Conservation (phyloP, 2,888 invertebrate genomes). For the Limulus polyphemus region DNA sequence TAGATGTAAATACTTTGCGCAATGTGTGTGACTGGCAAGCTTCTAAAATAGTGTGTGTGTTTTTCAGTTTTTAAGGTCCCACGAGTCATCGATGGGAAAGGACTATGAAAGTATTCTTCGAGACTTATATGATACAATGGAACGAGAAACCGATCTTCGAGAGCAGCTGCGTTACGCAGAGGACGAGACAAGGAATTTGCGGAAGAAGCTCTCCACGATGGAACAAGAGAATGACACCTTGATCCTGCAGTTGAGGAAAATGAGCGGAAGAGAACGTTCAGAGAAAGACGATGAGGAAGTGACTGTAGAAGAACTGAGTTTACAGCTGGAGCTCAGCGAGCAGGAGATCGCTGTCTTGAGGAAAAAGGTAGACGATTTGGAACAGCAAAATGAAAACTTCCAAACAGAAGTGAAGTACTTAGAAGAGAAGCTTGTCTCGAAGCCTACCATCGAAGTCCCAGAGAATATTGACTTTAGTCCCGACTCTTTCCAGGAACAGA, state of each 20-base stretch:
- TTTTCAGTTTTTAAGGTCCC: slow-evolving; percentile 2
- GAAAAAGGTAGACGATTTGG: slow-evolving; percentile 69
- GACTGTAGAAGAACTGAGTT: slow-evolving; percentile 58
- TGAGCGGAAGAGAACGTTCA: slow-evolving; percentile 69
- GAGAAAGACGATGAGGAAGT: slow-evolving; percentile 51
- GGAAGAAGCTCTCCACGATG: slow-evolving; percentile 78
- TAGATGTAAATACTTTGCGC: too few relatives aligned
- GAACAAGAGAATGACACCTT: slow-evolving; percentile 96
- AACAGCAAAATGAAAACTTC: slow-evolving; percentile 58
- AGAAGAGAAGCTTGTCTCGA: slow-evolving; percentile 51
- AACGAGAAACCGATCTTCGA: slow-evolving; percentile 81
- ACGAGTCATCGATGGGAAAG: slow-evolving; percentile 10
- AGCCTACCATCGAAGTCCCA: slow-evolving; percentile 23
- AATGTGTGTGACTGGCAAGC: not conserved
- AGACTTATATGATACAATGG: slow-evolving; percentile 79
- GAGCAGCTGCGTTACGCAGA: slow-evolving; percentile 87
- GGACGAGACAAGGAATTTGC: slow-evolving; percentile 71
- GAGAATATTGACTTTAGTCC: slow-evolving; percentile 14
- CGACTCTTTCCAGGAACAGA: slow-evolving; percentile 50
- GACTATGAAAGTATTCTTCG: slow-evolving; percentile 51
- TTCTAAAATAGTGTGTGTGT: not conserved
- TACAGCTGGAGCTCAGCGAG: slow-evolving; percentile 75
- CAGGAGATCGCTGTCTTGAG: slow-evolving; percentile 68
- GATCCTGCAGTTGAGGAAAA: slow-evolving; percentile 88
- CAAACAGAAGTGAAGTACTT: slow-evolving; percentile 59